These are phyloP conservation scores for Pomatorhinus ruficollis DNA, from an alignment of 2,113 vertebrate species.

Conservation along the genomic window DNA sequence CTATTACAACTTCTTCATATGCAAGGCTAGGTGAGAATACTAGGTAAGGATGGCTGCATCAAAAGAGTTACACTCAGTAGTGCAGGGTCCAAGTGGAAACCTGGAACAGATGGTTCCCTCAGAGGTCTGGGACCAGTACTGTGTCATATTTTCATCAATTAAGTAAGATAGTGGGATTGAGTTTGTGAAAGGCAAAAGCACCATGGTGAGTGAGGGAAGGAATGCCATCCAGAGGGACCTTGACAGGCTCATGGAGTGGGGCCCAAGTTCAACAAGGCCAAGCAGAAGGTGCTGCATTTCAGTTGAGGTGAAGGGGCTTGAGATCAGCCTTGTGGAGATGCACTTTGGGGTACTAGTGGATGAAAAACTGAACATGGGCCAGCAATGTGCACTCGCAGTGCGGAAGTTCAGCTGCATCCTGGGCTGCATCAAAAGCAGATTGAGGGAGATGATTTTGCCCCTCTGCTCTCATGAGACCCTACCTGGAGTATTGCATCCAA, in stretches of 20 bases:
- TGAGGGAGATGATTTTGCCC: rapidly evolving
- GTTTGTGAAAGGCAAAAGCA: not conserved
- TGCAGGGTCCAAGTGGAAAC: not conserved
- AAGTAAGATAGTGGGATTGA: not conserved
- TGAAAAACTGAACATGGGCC: not conserved
- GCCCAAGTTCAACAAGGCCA: not conserved
- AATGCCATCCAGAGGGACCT: not conserved
- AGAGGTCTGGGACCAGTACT: not conserved
- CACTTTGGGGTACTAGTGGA: not conserved
- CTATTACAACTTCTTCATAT: not conserved
- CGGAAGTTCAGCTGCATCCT: not conserved
- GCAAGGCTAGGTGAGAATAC: not conserved
- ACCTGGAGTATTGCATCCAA: not conserved
- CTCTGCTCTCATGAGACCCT: not conserved
- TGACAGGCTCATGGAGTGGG: not conserved
- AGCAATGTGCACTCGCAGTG: rapidly evolving
- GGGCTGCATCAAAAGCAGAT: not conserved
- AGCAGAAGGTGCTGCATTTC: not conserved
- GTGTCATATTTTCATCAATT: not conserved
- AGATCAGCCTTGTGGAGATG: not conserved
- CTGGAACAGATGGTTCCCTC: not conserved
- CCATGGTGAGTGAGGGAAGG: not conserved
- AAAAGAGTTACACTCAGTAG: not conserved
- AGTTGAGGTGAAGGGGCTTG: not conserved
- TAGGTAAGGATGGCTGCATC: not conserved